Evolutionary conservation across 2,113 vertebrate species (phyloP), one percentile per base, ranked within the genome.

Genomic region (Caretta caretta): DNA sequence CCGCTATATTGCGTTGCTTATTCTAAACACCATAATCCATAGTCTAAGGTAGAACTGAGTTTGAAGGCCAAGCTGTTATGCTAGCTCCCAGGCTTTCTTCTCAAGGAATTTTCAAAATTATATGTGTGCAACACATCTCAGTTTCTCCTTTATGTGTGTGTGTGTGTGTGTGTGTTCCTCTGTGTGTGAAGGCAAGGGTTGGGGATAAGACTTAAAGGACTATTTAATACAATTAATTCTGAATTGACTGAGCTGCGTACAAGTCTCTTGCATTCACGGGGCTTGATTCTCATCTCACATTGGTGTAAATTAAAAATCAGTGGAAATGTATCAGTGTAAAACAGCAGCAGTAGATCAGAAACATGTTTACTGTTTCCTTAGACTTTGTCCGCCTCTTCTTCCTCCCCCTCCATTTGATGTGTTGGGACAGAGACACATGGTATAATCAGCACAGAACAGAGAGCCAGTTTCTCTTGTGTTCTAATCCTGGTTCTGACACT

Each of bases 261-360:
- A 19, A 80, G 29, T 7, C 16, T 76, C n/a, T 24, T 0, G 1
- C 35, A 0, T 79, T 13, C 38, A 85, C 31, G 24, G 9, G 78
- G 50, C 48, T 14, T 38, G 2, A 27, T 38, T 90, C 57, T 53
- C 2, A 10, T 42, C 54, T 87, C 22, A 1, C 3, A 22, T 5
- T 4, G 19, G 35, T 48, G 22, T 27, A 29, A 29, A 9, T 16
- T 80, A 35, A 42, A 46, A 35, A 24, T 2, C 53, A 20, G 3
- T 53, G 86, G 84, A 50, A 1, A 3, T 19, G 11, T 4, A 19
- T 25, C 75, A 48, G 75, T 0, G 0, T 2, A 12, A 86, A 24
- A 7, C 17, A 50, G 79, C 11, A 75, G 50, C 46, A 29, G 25
- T 1, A 76, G 53, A 0, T 46, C 80, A 62, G 31, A 27, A 2